Base-by-base conservation (phyloP, 1,140 invertebrate genomes). In the Chelonus insularis region DNA sequence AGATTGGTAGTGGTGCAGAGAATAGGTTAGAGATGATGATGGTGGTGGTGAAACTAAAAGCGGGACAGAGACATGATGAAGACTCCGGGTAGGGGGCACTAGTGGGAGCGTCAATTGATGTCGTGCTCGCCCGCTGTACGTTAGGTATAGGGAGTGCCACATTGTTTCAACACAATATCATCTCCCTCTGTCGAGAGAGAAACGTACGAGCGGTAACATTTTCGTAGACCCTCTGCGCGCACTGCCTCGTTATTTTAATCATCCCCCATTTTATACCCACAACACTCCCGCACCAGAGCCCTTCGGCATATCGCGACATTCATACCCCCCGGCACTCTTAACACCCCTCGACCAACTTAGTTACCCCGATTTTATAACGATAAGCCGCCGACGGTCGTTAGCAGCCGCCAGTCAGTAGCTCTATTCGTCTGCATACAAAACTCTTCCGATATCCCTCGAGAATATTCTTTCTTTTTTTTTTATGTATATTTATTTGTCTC, bases 191-290 rank as follows among this genome's bases (percentile, higher is more conserved):
- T 47, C 29, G 25, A 14, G 48, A 58, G 51, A n/a, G 57, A 55
- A 50, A 50, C 25, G 20, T 9, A 32, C 14, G 29, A 34, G 47
- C 20, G 56, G 48, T 18, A 23, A 41, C 41, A 65, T 59, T 54
- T 60, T 47, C 41, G 60, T 41, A 63, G 60, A 67, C 64, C 67
- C 61, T 69, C 66, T 12, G 12, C 14, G 32, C 45, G 36, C 57
- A 64, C 66, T 71, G 74, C 68, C 73, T 77, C 74, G 74, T 77
- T 77, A 77, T 77, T 77, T 76, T 76, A 77, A 77, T 77, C 75
- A 77, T 77, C 68, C 69, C 72, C 72, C 67, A 72, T 77, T 76
- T 76, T 74, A 74, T 72, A 70, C 69, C 70, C 67, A 68, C 72
- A 73, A 75, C 68, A 73, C 69, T 60, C 52, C 58, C 63, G 43